Evolutionary conservation across 2,797 vertebrate genomes (phyloP).

Genomic region (Limosa lapponica): DNA sequence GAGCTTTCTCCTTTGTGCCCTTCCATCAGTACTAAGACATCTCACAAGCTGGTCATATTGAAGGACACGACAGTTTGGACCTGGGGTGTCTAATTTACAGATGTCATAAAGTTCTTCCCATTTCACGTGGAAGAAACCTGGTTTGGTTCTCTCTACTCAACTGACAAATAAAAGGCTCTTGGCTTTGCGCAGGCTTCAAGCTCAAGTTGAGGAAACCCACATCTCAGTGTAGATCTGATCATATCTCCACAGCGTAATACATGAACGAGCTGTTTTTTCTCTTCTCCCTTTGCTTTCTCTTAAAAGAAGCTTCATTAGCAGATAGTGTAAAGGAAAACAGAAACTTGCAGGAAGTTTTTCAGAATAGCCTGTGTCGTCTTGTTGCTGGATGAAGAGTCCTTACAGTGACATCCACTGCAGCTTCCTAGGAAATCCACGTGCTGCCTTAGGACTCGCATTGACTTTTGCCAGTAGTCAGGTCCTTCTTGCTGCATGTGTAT

Average conservation of each 20-base stretch:
- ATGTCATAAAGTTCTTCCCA: not conserved
- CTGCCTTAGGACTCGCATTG: not conserved
- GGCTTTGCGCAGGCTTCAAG: not conserved
- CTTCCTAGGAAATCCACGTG: not conserved
- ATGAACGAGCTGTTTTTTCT: not conserved
- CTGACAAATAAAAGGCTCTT: not conserved
- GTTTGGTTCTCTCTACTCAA: not conserved
- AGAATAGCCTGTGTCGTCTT: accelerated
- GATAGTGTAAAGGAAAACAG: not conserved
- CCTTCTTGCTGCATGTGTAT: not conserved
- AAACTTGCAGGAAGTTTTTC: not conserved
- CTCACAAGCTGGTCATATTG: not conserved
- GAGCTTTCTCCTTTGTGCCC: not conserved
- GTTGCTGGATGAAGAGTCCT: not conserved
- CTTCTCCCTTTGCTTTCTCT: not conserved
- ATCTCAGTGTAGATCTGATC: not conserved
- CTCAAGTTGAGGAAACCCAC: not conserved
- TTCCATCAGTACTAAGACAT: not conserved
- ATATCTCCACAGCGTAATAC: not conserved
- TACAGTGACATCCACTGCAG: not conserved
- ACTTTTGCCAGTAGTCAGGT: not conserved
- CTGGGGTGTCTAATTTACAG: not conserved
- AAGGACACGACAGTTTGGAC: accelerated
- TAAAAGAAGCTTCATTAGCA: not conserved
- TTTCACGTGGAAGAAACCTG: not conserved